phyloP scores from a whole-genome alignment of 2,113 vertebrate species.

The Paracyprichromis sp. region DNA sequence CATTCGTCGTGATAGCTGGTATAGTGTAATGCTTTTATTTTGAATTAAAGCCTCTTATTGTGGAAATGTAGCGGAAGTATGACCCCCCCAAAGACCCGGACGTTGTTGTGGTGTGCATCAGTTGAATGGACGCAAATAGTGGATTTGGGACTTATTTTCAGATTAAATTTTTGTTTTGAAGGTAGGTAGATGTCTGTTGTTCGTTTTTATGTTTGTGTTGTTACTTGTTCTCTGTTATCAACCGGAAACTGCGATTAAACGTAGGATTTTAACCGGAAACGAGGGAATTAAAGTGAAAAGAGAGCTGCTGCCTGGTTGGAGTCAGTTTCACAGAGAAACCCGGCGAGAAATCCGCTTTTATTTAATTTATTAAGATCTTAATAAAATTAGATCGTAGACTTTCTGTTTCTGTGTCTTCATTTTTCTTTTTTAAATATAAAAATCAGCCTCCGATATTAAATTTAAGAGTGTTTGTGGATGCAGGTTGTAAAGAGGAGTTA shows the following conservation, averaged over 20 bases:
- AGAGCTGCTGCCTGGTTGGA: not conserved
- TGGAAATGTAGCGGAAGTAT: not conserved
- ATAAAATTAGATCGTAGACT: not conserved
- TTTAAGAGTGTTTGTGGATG: not conserved
- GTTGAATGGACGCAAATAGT: not conserved
- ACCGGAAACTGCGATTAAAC: not conserved
- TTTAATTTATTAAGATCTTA: not conserved
- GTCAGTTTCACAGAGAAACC: not conserved
- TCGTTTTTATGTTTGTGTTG: fast-evolving
- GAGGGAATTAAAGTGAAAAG: not conserved
- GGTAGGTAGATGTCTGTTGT: not conserved
- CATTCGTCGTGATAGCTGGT: not conserved
- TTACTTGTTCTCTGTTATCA: not conserved
- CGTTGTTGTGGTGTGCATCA: not conserved
- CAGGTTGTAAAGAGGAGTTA: not conserved
- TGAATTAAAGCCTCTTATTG: not conserved
- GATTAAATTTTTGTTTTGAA: not conserved
- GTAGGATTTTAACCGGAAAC: not conserved
- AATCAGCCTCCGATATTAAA: not conserved
- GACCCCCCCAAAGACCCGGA: not conserved
- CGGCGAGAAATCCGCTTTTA: not conserved
- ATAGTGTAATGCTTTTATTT: not conserved
- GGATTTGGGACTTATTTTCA: not conserved
- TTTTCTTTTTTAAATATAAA: not conserved
- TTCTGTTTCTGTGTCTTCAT: not conserved